Base-by-base conservation (phyloP, 1,140 invertebrate genomes). In the Muscidifurax raptorellus region DNA sequence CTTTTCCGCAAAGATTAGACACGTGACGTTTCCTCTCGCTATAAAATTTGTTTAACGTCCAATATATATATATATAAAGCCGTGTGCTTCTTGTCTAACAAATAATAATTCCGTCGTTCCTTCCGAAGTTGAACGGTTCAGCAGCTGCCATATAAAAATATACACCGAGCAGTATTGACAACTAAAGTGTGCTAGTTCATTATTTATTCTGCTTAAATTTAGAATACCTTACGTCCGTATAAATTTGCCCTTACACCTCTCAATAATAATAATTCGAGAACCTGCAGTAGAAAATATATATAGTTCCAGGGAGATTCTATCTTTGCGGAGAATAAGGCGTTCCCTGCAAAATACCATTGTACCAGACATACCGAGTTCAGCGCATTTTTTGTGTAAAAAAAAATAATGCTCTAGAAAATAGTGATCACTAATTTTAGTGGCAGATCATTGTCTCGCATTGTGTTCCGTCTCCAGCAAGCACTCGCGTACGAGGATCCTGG, bases 401-500 rank as follows among this genome's bases (percentile, higher is more conserved):
- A 90, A 88, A 89, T 87, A 88, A 83, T 47, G 87, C 86, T 89
- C 89, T 88, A 88, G 87, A 86, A 90, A 88, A 86, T 88, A 80
- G 88, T 90, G 89, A 72, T 86, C 40, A 75, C 86, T 90, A 90
- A 86, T 82, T 77, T 83, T 82, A 85, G 85, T 86, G 85, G 80
- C 86, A 88, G 86, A 92, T 94, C 91, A 94, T 91, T 94, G 94
- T 82, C 96, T 93, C 80, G 96, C 96, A 91, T 95, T 96, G 84
- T 96, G 94, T 90, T 97, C 96, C 32, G 96, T 96, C 92, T 97
- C 96, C 89, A 96, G 94, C 18, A 97, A 91, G 92, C 97, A 97
- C 89, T 97, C 96, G 64, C 96, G 93, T n/a, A 97, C 96, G 59
- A 97, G 93, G 87, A 97, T 95, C 75, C 96, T 93, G 9, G 97